Evolutionary conservation across 2,888 invertebrate species (phyloP).

Genomic region (Acleris holmiana): DNA sequence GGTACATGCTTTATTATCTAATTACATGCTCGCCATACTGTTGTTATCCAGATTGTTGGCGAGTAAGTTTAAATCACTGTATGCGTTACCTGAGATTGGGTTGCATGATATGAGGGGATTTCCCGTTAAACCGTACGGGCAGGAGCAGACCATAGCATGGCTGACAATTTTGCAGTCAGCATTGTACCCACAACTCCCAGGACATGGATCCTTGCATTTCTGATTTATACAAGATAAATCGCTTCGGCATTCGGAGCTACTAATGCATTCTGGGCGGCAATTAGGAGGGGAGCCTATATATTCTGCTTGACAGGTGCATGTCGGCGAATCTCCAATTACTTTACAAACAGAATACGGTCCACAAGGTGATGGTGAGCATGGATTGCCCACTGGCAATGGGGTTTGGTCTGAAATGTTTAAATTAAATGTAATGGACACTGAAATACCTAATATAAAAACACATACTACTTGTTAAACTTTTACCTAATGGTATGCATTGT

Average conservation of each 20-base stretch:
- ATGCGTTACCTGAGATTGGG: slow-evolving; percentile 65
- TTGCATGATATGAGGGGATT: slow-evolving; percentile 85
- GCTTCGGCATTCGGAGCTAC: slow-evolving; percentile 87
- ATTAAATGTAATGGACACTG: not conserved
- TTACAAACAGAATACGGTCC: slow-evolving; percentile 87
- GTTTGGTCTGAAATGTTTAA: slow-evolving; percentile 60
- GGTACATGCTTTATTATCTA: too few relatives aligned
- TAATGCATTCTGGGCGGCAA: slow-evolving; percentile 87
- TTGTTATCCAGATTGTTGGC: too few relatives aligned
- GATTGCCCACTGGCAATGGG: slow-evolving; percentile 77
- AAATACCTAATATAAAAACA: not conserved
- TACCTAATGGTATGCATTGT: slow-evolving; percentile 84
- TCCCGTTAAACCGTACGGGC: slow-evolving; percentile 86
- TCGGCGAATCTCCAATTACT: slow-evolving; percentile 86
- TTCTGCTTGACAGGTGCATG: slow-evolving; percentile 87
- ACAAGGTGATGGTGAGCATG: slow-evolving; percentile 87
- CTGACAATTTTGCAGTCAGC: slow-evolving; percentile 90
- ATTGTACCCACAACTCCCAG: slow-evolving; percentile 87
- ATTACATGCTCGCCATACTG: too few relatives aligned
- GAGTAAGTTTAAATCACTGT: slow-evolving; percentile 4
- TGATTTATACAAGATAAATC: slow-evolving; percentile 87
- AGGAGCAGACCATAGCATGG: slow-evolving; percentile 88
- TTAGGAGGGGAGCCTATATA: slow-evolving; percentile 86
- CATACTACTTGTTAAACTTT: slow-evolving; percentile 40
- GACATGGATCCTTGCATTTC: slow-evolving; percentile 89